Evolutionary conservation across 2,888 invertebrate genomes (phyloP), one percentile per base, ranked within the genome.

Genomic region (Tipula lateralis): DNA sequence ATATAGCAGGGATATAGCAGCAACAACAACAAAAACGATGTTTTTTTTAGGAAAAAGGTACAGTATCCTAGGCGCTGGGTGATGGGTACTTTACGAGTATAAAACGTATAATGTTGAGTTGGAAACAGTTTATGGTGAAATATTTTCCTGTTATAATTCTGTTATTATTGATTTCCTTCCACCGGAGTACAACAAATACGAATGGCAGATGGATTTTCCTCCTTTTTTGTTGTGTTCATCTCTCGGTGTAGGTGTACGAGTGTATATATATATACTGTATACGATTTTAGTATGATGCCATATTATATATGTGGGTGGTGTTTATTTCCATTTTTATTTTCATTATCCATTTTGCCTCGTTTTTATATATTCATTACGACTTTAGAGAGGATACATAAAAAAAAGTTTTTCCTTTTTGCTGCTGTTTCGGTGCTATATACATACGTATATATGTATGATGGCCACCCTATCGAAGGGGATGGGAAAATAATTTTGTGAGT

Each of bases 81-180:
- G 66, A 66, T 66, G 66, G 66, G 24, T 66, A 66, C 32, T 44
- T n/a, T 36, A 5, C 32, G 32, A 32, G n/a, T 32, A 32, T 6
- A 32, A 9, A 36, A 36, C 44, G 44, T 16, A 44, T 66, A 66
- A 66, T 66, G 66, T 66, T 66, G 66, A 66, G 66, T 24, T 66
- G 66, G 66, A 66, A 66, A 66, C 66, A 66, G 66, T 66, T 66
- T 66, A 66, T 66, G 66, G 66, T 66, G 66, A 66, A 66, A 66
- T 24, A 66, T 66, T 66, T 66, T 66, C 66, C 66, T 19, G 66
- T 66, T 66, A 66, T 66, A 66, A 66, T 66, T 66, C 24, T 19
- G 66, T 24, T 66, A 66, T 66, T 66, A 66, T 66, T 66, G 66
- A 66, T 66, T 66, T 66, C 66, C 66, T 66, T 66, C 7, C 24